Evolutionary conservation across 2,113 vertebrate species (phyloP).

Genomic region (Perca schrenkii): DNA sequence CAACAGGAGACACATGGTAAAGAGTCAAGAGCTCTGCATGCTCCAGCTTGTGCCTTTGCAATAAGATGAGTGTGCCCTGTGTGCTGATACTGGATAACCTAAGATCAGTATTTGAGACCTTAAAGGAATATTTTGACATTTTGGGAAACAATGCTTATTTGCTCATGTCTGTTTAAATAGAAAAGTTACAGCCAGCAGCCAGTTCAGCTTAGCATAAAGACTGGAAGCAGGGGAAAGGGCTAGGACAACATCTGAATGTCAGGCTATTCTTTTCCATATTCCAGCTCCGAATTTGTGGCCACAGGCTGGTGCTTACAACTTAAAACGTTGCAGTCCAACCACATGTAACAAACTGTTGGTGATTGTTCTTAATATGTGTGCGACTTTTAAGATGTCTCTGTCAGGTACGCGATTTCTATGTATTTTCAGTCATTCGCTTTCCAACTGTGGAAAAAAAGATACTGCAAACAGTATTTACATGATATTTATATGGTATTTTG

Average conservation of each 20-base stretch:
- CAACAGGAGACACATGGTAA: constrained; percentile 26
- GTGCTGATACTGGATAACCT: neutral
- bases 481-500: too few species aligned
- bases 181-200: neutral
- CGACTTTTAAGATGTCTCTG: neutral
- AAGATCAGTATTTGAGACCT: neutral
- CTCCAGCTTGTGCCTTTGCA: constrained; percentile 23
- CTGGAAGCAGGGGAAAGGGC: neutral
- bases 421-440: neutral
- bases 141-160: neutral
- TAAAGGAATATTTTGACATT: constrained; percentile 7
- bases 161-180: neutral
- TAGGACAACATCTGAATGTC: neutral
- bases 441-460: constrained; percentile 6
- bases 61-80: neutral
- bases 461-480: neutral
- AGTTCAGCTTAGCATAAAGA: neutral
- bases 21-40: constrained; percentile 20
- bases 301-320: neutral
- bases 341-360: neutral
- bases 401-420: too few species aligned
- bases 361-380: neutral
- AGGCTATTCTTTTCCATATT: neutral
- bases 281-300: neutral
- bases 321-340: neutral